A percentile compares a stretch with the other conserved stretches of the same genome.
Evolutionary conservation across 2,797 vertebrate species (phyloP).

Genomic region (Philypnodon macrostomus): DNA sequence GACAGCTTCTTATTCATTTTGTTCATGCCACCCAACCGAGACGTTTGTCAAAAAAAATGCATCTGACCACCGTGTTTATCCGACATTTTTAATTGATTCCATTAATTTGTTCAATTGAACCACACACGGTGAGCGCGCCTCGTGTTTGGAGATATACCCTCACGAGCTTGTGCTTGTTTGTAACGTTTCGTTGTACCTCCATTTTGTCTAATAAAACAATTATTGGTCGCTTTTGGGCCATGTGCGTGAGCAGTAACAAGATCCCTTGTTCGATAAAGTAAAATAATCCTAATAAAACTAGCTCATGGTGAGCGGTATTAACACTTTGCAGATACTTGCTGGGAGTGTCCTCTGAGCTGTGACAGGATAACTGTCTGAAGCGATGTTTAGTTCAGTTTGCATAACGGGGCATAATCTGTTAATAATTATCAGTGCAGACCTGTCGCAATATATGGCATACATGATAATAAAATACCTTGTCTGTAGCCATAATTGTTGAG

Average conservation of each 20-base stretch:
- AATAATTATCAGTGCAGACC: no score
- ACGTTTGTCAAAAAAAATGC: background rate
- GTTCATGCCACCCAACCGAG: slow-evolving; percentile 11
- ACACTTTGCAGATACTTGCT: background rate
- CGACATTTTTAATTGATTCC: no score
- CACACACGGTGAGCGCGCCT: no score
- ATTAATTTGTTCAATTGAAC: no score
- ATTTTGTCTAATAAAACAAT: slow-evolving; percentile 61
- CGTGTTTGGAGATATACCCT: background rate
- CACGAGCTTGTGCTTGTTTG: background rate
- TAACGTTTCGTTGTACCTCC: slow-evolving; percentile 34
- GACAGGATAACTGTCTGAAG: background rate
- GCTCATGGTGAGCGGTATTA: background rate
- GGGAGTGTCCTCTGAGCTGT: slow-evolving; percentile 42
- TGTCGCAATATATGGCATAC: no score
- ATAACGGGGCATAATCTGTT: background rate
- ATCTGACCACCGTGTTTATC: no score
- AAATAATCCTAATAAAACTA: background rate
- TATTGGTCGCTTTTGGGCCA: background rate
- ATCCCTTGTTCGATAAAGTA: no score
- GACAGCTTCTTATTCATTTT: slow-evolving; percentile 61
- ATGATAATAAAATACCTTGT: background rate
- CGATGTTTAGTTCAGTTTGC: background rate
- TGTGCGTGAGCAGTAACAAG: no score
- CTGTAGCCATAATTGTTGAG: background rate